Evolutionary conservation across 2,113 vertebrate species (phyloP), one percentile per base, ranked within the genome.

Genomic region (Oncorhynchus tshawytscha): DNA sequence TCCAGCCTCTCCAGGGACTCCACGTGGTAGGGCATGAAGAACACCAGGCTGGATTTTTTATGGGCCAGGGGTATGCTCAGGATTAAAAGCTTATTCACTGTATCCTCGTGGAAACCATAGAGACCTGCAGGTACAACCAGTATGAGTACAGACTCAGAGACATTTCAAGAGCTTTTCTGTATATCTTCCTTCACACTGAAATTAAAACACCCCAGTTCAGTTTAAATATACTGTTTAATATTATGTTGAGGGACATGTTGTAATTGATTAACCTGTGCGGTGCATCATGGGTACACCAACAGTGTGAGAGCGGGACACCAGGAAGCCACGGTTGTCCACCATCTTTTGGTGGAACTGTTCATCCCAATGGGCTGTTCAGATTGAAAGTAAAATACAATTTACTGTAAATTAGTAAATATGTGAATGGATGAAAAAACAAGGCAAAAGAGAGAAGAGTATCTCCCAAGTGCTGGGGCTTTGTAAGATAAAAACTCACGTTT

Each of bases 271-370:
- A 99, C 97, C 97, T 85, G 97, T 99, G 79, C 96, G 95, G 72
- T 99, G 97, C 97, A 99, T 99, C 97, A 99, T 99, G 48, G 95
- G 90, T 51, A 99, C 87, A 0, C 95, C 94, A 45, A 99, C 88
- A 0, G 96, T 97, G 77, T 91, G 93, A 79, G 96, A 91, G 9
- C 91, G 94, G 11, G 92, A 93, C 59, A 96, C 94, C 91, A 98
- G 93, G 88, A 99, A 99, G 67, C 94, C 95, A 78, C 97, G 96
- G 82, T 95, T 95, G 88, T 99, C 97, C 73, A 99, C 97, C 97
- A 99, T 98, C 87, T 95, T 89, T 29, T 95, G 96, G 78, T 99
- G 97, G 80, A 99, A 99, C 75, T 88, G 92, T 87, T 99, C 95
- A 3, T 99, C 88, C 97, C 97, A 99, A 91, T 98, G 96, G 74